Conservation (phyloP, 1,140 invertebrate genomes). For the Ostrea denselamellosa region DNA sequence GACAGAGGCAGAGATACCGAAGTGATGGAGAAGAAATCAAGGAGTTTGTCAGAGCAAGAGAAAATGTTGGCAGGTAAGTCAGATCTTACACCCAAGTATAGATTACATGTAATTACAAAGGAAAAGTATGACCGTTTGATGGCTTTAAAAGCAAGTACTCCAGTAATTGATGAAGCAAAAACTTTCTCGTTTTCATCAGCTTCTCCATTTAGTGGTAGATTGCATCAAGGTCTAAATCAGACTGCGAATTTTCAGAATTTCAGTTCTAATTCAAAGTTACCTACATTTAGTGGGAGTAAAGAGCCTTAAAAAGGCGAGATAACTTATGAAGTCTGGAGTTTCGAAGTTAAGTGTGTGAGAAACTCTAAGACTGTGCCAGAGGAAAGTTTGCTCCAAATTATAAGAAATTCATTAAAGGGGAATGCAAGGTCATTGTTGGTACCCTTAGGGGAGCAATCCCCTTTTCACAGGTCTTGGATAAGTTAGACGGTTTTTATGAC, state of each 20-base stretch:
- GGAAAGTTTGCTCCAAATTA: neutral
- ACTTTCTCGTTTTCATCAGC: too few species aligned
- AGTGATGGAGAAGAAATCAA: neutral
- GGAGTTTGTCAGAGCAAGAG: too few species aligned
- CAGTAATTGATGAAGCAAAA: neutral
- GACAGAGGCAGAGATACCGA: neutral
- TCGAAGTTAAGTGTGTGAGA: neutral
- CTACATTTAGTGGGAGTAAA: too few species aligned
- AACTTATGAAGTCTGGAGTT: slow-evolving; percentile 27
- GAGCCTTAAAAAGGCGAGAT: slow-evolving; percentile 25
- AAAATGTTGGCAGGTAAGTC: neutral
- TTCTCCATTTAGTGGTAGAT: neutral
- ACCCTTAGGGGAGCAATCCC: neutral
- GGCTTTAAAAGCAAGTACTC: neutral
- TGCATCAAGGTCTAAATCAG: neutral
- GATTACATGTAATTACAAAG: slow-evolving; percentile 19
- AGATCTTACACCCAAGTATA: neutral
- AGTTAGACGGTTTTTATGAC: slow-evolving; percentile 43
- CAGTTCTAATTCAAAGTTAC: neutral
- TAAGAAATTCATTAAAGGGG: slow-evolving; percentile 38
- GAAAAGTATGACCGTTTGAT: slow-evolving; percentile 14
- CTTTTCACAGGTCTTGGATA: neutral
- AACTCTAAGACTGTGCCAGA: neutral
- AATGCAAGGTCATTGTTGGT: neutral
- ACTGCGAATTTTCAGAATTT: neutral